These are phyloP conservation scores for Melanerpes formicivorus DNA, from an alignment of 2,113 vertebrate species.

Conservation along the genomic window DNA sequence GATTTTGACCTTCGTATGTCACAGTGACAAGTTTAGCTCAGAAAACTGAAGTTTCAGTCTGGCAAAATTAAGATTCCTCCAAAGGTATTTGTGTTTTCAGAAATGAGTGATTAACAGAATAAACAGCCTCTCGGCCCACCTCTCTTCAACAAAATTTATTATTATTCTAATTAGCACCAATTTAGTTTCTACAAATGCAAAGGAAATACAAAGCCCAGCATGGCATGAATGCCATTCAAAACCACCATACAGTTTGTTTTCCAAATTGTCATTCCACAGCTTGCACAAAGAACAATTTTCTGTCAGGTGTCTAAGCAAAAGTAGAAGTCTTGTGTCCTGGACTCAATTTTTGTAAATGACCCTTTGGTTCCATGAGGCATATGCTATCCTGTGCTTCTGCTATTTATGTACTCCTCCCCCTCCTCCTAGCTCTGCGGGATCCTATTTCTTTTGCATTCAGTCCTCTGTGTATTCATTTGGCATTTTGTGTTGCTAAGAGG, in stretches of 20 bases:
- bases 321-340: neutral
- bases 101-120: neutral
- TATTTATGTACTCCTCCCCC: neutral
- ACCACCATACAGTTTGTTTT: slow-evolving; percentile 29
- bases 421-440: neutral
- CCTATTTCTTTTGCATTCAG: neutral
- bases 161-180: neutral
- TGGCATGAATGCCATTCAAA: neutral
- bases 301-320: neutral
- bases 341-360: neutral
- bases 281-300: slow-evolving; percentile 23
- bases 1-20: neutral
- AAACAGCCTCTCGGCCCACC: neutral
- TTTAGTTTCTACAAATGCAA: neutral
- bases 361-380: neutral
- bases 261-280: slow-evolving; percentile 38
- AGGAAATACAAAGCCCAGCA: neutral
- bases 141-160: slow-evolving; percentile 1
- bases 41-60: neutral
- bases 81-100: neutral
- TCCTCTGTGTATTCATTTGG: neutral
- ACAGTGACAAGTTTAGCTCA: neutral
- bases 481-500: neutral
- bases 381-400: neutral
- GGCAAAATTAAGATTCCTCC: neutral